A percentile compares a stretch with the other conserved stretches of the same genome.
These are phyloP conservation scores for Silvanus unidentatus DNA, from an alignment of 2,888 invertebrate species.

Conservation along the genomic window DNA sequence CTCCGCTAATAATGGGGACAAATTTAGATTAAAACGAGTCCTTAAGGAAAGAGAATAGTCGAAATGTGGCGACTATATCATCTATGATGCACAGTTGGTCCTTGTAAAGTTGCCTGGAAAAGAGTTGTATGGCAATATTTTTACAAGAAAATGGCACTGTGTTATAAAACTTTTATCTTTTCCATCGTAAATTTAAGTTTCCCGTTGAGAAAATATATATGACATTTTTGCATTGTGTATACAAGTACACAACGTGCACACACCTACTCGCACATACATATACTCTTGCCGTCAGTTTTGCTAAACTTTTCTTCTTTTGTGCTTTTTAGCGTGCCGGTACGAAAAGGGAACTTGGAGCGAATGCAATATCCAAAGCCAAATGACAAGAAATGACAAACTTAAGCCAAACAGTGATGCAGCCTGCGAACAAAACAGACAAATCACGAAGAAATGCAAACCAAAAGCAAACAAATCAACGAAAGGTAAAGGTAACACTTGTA, in stretches of 20 bases:
- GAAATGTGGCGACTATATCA: too few relatives aligned
- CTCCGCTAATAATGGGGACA: too few relatives aligned
- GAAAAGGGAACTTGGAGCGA: constrained; percentile 84
- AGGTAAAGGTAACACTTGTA: constrained; percentile 49
- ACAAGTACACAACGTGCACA: neutral
- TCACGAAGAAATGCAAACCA: constrained; percentile 83
- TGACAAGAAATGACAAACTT: constrained; percentile 76
- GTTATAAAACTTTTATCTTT: too few relatives aligned
- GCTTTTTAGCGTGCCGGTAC: constrained; percentile 70
- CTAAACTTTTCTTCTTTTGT: constrained; percentile 24
- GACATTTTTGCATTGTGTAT: neutral
- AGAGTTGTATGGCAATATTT: too few relatives aligned
- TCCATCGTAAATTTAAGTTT: too few relatives aligned
- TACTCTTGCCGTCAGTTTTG: neutral
- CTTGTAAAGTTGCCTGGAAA: too few relatives aligned
- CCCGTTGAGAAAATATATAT: too few relatives aligned
- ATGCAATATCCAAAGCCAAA: constrained; percentile 72
- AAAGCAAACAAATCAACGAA: constrained; percentile 58
- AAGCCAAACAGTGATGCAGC: constrained; percentile 76
- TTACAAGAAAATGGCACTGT: too few relatives aligned
- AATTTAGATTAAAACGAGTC: too few relatives aligned
- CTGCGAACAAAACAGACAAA: constrained; percentile 75
- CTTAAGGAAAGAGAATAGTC: too few relatives aligned
- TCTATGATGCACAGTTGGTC: too few relatives aligned
- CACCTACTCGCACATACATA: neutral